Evolutionary conservation across 2,797 vertebrate genomes (phyloP), one percentile per base, ranked within the genome.

Genomic region (Schizopygopsis pylzovi): DNA sequence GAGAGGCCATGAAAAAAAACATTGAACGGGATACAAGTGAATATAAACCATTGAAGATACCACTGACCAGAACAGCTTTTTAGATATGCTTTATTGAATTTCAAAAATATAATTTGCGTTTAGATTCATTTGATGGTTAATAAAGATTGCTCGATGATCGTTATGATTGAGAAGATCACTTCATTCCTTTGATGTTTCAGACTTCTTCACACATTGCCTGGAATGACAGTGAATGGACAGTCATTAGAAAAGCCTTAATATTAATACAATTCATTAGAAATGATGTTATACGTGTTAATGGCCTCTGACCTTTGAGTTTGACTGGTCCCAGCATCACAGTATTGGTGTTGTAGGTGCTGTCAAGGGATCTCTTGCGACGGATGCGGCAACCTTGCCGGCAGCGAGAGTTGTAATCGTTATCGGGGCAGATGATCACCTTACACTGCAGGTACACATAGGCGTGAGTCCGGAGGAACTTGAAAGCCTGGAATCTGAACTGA

Each of bases 401-500:
- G 15, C 88, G 94, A 22, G 92, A 93, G 25, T 88, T 90, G 85
- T 80, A 52, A 87, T 94, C 93, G 0, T 81, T 80, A 0, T 25
- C 45, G 0, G 82, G 41, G 81, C 97, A 99, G 20, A 96, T 87
- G 0, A 92, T 52, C 6, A 97, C 85, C 85, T 93, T 93, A 91
- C 98, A 99, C 87, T 89, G 94, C 5, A 98, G 79, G 85, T 96
- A 98, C 77, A 96, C 89, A 0, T 88, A 56, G 0, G 94, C 78
- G 2, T 94, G 87, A 28, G 73, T 93, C 45, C 91, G 91, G 54
- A 98, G 91, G 92, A 99, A 98, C 93, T 94, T 85, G 80, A 95
- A 95, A 70, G 93, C 87, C 9, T 77, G 91, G 89, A 97, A 96
- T 1, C 3, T 89, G 93, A 98, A 96, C 33, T 84, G 94, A 84